Evolutionary conservation across 2,888 invertebrate species (phyloP).

Genomic region (Lingula anatina): DNA sequence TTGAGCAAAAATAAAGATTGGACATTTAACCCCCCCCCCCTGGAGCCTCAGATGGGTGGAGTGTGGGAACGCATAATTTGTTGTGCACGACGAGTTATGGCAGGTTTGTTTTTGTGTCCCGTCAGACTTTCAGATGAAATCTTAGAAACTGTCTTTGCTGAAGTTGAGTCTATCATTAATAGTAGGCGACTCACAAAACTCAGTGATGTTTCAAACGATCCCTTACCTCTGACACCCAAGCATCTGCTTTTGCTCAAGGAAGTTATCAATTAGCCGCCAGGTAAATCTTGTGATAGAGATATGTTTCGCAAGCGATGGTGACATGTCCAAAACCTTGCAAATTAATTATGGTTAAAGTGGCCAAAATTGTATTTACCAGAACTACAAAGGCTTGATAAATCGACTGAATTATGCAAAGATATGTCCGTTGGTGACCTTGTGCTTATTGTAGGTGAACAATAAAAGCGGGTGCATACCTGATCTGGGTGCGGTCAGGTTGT

Average conservation of each 20-base stretch:
- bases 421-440: not conserved
- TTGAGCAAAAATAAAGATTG: not conserved
- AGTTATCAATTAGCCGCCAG: conserved; percentile 1
- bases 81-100: not conserved
- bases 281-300: conserved; percentile 1
- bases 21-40: conserved; percentile 2
- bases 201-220: not conserved
- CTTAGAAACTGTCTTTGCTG: not conserved
- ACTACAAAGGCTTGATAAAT: conserved; percentile 1
- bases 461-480: too few species aligned
- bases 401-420: not conserved
- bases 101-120: not conserved
- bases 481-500: too few species aligned
- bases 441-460: not conserved
- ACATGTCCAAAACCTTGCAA: conserved; percentile 2
- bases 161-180: conserved; percentile 1
- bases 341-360: not conserved
- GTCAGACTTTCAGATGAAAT: not conserved
- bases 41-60: too few species aligned
- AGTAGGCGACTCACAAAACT: conserved; percentile 1
- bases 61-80: conserved; percentile 3
- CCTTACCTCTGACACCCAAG: not conserved
- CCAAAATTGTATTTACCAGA: not conserved
- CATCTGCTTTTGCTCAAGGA: conserved; percentile 1
- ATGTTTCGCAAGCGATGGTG: conserved; percentile 1